Conservation (phyloP, 1,140 invertebrate species). For the Bombus superbus region DNA sequence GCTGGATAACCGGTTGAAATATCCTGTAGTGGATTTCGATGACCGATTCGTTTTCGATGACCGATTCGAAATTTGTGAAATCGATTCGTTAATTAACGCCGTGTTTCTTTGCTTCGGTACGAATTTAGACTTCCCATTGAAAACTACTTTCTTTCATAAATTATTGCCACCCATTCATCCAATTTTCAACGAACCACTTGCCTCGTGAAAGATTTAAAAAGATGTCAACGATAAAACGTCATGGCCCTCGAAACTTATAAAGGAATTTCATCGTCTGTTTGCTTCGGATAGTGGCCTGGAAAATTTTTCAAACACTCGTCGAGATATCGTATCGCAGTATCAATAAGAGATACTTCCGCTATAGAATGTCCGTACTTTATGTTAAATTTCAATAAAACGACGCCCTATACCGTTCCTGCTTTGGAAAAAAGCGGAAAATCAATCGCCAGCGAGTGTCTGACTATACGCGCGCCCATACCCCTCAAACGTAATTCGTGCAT, state of each 20-base stretch:
- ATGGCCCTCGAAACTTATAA: background rate
- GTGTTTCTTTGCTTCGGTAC: no score
- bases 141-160: background rate
- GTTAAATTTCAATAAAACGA: background rate
- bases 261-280: background rate
- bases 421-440: background rate
- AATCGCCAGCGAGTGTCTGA: background rate
- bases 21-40: background rate
- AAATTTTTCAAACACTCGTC: constrained; percentile 16
- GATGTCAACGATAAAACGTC: background rate
- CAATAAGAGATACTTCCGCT: background rate
- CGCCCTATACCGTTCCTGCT: no score
- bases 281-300: background rate
- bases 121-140: background rate
- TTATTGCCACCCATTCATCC: background rate
- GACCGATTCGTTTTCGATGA: background rate
- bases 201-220: background rate
- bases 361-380: background rate
- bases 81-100: constrained; percentile 20
- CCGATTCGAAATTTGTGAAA: background rate
- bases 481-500: background rate
- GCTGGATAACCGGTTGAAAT: background rate
- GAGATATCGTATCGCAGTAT: constrained; percentile 17
- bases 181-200: background rate
- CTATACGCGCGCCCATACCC: background rate